phyloP scores from a whole-genome alignment of 2,888 invertebrate genomes.

The Lamellibrachia columna region DNA sequence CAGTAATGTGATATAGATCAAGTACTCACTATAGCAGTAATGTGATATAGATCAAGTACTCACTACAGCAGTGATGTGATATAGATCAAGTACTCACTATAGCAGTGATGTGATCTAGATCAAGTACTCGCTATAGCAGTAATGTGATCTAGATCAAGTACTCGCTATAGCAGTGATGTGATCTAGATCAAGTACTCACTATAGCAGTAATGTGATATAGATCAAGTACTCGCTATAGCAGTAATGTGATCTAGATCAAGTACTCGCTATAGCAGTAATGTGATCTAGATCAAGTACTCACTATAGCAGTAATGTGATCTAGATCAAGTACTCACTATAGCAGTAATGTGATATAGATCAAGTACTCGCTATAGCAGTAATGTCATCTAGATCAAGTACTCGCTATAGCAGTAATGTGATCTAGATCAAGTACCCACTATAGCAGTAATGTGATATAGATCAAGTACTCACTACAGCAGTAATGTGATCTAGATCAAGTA shows the following conservation, averaged over 20 bases:
- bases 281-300: conserved; percentile 67
- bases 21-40: conserved; percentile 77
- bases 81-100: conserved; percentile 71
- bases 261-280: conserved; percentile 79
- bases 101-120: conserved; percentile 71
- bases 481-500: too few species aligned
- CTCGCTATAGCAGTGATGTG: conserved; percentile 79
- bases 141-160: conserved; percentile 67
- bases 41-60: conserved; percentile 66
- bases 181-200: conserved; percentile 69
- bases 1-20: conserved; percentile 69
- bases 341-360: conserved; percentile 69
- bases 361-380: conserved; percentile 77
- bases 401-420: conserved; percentile 77
- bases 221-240: conserved; percentile 74
- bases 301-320: conserved; percentile 75
- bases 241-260: conserved; percentile 68
- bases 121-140: conserved; percentile 75
- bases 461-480: too few species aligned
- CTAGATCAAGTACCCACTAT: neutral
- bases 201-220: conserved; percentile 73
- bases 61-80: conserved; percentile 77
- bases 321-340: conserved; percentile 73
- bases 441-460: too few species aligned
- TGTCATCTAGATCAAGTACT: conserved; percentile 66